A percentile compares a stretch with the other conserved stretches of the same genome.
Evolutionary conservation across 1,140 invertebrate species (phyloP).

Genomic region (Luehdorfia chinensis): DNA sequence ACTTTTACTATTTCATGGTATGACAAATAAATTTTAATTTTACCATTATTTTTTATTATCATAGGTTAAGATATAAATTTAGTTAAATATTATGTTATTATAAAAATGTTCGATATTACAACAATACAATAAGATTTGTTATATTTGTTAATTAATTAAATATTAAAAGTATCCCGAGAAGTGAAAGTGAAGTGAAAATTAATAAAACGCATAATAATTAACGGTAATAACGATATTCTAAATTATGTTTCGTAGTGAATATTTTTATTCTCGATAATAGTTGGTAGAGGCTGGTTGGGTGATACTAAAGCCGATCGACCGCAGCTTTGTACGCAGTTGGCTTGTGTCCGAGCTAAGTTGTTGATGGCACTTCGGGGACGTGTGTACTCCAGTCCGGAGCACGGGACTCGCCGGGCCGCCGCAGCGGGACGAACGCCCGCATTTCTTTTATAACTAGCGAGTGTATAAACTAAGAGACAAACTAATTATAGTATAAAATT

Average conservation of each 20-base stretch:
- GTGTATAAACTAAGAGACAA: slow-evolving; percentile 57
- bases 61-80: slow-evolving; percentile 9
- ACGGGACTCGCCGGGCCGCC: neutral
- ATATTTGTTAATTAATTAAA: slow-evolving; percentile 6
- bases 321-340: too few species aligned
- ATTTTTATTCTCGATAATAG: slow-evolving; percentile 43
- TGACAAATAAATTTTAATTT: slow-evolving; percentile 8
- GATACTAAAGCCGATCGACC: too few species aligned
- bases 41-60: slow-evolving; percentile 12
- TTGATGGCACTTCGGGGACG: too few species aligned
- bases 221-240: slow-evolving; percentile 48
- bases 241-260: slow-evolving; percentile 62
- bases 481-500: slow-evolving; percentile 73
- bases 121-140: neutral
- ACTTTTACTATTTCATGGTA: slow-evolving; percentile 31
- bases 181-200: slow-evolving; percentile 43
- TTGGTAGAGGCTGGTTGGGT: slow-evolving; percentile 19
- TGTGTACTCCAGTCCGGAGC: too few species aligned
- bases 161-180: slow-evolving; percentile 42
- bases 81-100: slow-evolving; percentile 15
- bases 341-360: too few species aligned
- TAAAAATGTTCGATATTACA: slow-evolving; percentile 6
- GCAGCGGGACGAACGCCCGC: neutral
- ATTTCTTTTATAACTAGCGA: slow-evolving; percentile 36
- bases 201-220: slow-evolving; percentile 35